phyloP scores from a whole-genome alignment of 1,140 invertebrate species.

The honey bee (Apis mellifera) region Amel_HAv3.1 CM009932.2:11353001-11353500 shows the following conservation, averaged over 20 bases:
- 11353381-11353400: neutral
- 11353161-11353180: slow-evolving; percentile 56
- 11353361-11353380: slow-evolving; percentile 1
- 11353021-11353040: neutral
- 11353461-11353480: slow-evolving; percentile 6
- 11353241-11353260: slow-evolving; percentile 48
- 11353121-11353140: slow-evolving; percentile 51
- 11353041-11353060: slow-evolving; percentile 2
- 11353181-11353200: slow-evolving; percentile 9
- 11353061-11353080: slow-evolving; percentile 36
- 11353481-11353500: neutral
- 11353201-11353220: slow-evolving; percentile 20
- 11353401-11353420: neutral
- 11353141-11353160: slow-evolving; percentile 63
- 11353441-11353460: slow-evolving; percentile 12
- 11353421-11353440: neutral
- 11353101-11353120: slow-evolving; percentile 5
- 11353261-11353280: slow-evolving; percentile 65
- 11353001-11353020: neutral
- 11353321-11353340: slow-evolving; percentile 15
- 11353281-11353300: slow-evolving; percentile 37
- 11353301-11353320: slow-evolving; percentile 21
- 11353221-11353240: slow-evolving; percentile 45
- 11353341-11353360: neutral
- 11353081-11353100: slow-evolving; percentile 46